Conservation (phyloP, 2,113 vertebrate species). For the Notechis scutatus region DNA sequence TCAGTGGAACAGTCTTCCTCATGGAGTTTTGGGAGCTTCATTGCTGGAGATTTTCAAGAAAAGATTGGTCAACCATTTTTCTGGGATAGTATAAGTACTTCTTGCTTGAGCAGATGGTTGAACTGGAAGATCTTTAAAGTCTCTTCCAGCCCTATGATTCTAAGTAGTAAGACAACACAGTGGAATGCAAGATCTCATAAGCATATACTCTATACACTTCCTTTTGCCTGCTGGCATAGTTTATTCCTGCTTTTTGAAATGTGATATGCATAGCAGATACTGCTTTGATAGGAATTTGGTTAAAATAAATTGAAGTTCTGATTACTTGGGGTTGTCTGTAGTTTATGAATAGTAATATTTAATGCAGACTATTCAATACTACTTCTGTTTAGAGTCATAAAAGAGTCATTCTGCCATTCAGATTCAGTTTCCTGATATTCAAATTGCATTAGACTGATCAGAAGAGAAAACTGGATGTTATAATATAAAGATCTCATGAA, state of each 20-base stretch:
- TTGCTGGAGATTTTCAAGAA: background rate
- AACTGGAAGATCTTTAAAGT: background rate
- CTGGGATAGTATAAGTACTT: background rate
- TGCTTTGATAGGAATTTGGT: background rate
- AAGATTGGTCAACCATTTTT: background rate
- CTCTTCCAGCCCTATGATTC: background rate
- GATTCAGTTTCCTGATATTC: background rate
- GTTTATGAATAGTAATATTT: background rate
- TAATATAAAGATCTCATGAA: background rate
- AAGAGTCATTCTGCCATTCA: background rate
- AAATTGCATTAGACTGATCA: background rate
- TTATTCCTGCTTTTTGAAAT: background rate
- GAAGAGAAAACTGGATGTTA: background rate
- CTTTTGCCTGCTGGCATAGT: background rate
- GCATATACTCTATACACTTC: background rate
- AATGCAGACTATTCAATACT: background rate
- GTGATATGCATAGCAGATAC: background rate
- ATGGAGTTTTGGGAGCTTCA: background rate
- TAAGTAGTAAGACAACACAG: constrained; percentile 6
- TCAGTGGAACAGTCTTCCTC: background rate
- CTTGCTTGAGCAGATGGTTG: background rate
- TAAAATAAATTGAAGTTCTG: constrained; percentile 10
- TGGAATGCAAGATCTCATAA: background rate
- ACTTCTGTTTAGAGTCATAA: background rate
- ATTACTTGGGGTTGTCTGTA: background rate